These are phyloP conservation scores for Andrena marginata DNA, from an alignment of 2,888 invertebrate genomes.

Conservation along the genomic window DNA sequence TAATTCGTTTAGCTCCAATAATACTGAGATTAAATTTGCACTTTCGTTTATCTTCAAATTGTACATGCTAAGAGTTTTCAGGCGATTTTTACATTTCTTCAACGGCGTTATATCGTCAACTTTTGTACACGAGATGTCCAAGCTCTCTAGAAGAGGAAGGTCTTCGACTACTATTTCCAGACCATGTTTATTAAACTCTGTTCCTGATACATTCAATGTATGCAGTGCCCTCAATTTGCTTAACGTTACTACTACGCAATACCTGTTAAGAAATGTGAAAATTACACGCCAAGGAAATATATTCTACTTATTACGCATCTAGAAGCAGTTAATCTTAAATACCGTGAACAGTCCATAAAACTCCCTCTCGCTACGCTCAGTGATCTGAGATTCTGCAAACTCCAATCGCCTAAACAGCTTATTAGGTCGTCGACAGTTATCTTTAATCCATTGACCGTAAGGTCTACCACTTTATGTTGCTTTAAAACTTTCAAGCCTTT, in stretches of 20 bases:
- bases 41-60: conserved; percentile 86
- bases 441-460: conserved; percentile 88
- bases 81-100: conserved; percentile 86
- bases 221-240: conserved; percentile 88
- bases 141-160: conserved; percentile 87
- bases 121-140: conserved; percentile 89
- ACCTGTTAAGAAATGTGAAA: conserved; percentile 80
- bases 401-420: conserved; percentile 89
- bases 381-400: conserved; percentile 87
- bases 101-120: conserved; percentile 88
- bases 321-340: conserved; percentile 68
- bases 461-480: conserved; percentile 88
- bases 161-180: conserved; percentile 89
- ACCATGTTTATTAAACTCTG: conserved; percentile 89
- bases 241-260: conserved; percentile 87
- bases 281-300: neutral
- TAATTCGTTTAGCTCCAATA: conserved; percentile 86
- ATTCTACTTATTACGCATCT: neutral
- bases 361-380: conserved; percentile 88
- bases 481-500: conserved; percentile 88
- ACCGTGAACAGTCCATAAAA: conserved; percentile 87
- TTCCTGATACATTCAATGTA: conserved; percentile 88
- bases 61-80: conserved; percentile 88
- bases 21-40: conserved; percentile 84
- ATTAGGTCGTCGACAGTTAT: conserved; percentile 88